Percentiles rank a stretch among this genome's conserved stretches.
phyloP scores from a whole-genome alignment of 2,113 vertebrate species.

The Cyanoramphus novaezelandiae region DNA sequence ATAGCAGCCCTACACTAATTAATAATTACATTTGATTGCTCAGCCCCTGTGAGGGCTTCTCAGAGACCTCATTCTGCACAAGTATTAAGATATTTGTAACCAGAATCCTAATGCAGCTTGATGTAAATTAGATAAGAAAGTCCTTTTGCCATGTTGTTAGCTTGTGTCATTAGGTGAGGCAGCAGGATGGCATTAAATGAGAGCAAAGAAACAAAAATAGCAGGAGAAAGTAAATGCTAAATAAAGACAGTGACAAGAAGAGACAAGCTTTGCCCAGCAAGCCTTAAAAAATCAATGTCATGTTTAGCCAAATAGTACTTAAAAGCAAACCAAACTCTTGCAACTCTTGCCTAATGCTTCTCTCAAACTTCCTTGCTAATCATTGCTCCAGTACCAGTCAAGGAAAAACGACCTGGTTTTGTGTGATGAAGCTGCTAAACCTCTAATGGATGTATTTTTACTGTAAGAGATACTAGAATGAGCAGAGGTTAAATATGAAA shows the following conservation, averaged over 20 bases:
- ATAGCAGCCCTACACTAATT: neutral
- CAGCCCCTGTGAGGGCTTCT: neutral
- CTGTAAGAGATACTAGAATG: neutral
- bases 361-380: neutral
- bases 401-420: neutral
- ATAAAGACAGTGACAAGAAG: neutral
- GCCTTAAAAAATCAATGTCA: neutral
- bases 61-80: neutral
- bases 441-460: neutral
- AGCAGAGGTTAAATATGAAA: neutral
- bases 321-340: neutral
- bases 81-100: neutral
- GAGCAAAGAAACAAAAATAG: constrained; percentile 25
- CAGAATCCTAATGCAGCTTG: neutral
- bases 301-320: neutral
- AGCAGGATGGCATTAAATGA: neutral
- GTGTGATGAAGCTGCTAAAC: neutral
- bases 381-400: neutral
- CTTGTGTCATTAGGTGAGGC: neutral
- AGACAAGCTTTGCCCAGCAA: neutral
- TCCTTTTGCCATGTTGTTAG: neutral
- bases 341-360: neutral
- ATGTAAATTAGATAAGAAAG: neutral
- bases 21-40: neutral
- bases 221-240: neutral